Conservation (phyloP, 2,797 vertebrate species). For the Coregonus sp. region DNA sequence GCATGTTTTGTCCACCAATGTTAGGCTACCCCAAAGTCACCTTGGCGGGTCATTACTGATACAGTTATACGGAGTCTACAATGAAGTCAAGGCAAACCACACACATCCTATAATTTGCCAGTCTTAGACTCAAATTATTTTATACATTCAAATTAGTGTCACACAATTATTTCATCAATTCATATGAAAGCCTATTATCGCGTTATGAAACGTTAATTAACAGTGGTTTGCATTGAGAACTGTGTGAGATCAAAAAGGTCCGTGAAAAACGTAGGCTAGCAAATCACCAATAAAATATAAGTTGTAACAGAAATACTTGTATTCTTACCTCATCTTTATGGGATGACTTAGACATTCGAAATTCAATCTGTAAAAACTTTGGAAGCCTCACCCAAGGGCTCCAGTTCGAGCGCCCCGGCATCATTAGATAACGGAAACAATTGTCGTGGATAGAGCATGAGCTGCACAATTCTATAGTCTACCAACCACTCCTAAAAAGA, state of each 20-base stretch:
- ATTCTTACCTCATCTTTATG: conserved; percentile 14
- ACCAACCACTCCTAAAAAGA: not conserved
- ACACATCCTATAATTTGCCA: not conserved
- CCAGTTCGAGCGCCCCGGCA: not conserved
- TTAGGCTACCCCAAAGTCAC: not conserved
- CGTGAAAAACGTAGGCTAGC: not conserved
- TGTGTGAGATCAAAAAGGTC: not conserved
- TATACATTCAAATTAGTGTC: too few species aligned
- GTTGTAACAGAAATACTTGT: not conserved
- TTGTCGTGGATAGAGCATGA: not conserved
- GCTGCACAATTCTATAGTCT: not conserved
- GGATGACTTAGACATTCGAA: not conserved
- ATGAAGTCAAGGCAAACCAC: not conserved
- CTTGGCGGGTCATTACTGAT: too few species aligned
- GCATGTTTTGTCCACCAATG: not conserved
- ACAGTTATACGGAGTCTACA: not conserved
- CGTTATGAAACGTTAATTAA: too few species aligned
- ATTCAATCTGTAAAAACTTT: not conserved
- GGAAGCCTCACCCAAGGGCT: not conserved
- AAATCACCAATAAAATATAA: not conserved
- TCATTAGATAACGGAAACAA: not conserved
- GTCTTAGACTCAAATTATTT: too few species aligned
- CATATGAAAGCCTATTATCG: too few species aligned
- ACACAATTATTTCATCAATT: too few species aligned
- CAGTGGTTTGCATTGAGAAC: too few species aligned